Evolutionary conservation across 1,140 invertebrate genomes (phyloP).

Genomic region (Luehdorfia chinensis): DNA sequence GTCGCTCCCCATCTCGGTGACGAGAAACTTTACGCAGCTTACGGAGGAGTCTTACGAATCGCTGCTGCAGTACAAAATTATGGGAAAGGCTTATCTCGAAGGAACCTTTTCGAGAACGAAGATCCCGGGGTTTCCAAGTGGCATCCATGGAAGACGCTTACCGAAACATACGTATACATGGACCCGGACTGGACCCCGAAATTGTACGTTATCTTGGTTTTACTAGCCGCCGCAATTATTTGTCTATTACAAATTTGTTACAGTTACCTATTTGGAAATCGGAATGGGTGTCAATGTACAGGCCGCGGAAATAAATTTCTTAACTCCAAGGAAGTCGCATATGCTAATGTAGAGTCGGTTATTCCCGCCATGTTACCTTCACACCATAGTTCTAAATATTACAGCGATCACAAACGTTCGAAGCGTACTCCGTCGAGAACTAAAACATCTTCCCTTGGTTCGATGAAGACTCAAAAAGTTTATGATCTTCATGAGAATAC

Average conservation of each 20-base stretch:
- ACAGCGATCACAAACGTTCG: slow-evolving; percentile 25
- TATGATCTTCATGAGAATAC: slow-evolving; percentile 58
- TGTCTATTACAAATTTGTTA: slow-evolving; percentile 51
- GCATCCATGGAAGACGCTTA: slow-evolving; percentile 45
- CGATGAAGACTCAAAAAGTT: slow-evolving; percentile 43
- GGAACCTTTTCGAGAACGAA: slow-evolving; percentile 49
- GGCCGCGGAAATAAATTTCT: slow-evolving; percentile 15
- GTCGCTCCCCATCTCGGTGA: slow-evolving; percentile 78
- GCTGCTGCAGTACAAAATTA: slow-evolving; percentile 75
- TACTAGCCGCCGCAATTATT: slow-evolving; percentile 41
- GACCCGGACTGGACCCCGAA: slow-evolving; percentile 47
- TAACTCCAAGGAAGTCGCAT: slow-evolving; percentile 31
- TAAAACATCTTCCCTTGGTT: slow-evolving; percentile 36
- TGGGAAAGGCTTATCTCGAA: slow-evolving; percentile 58
- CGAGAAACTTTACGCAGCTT: slow-evolving; percentile 80
- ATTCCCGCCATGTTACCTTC: slow-evolving; percentile 45
- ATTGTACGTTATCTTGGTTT: slow-evolving; percentile 37
- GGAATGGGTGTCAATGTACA: slow-evolving; percentile 37
- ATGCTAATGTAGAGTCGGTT: slow-evolving; percentile 43
- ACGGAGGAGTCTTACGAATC: slow-evolving; percentile 78
- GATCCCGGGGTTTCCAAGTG: slow-evolving; percentile 33
- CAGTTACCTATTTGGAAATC: slow-evolving; percentile 43
- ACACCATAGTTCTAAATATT: slow-evolving; percentile 37
- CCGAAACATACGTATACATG: slow-evolving; percentile 39
- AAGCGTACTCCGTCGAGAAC: slow-evolving; percentile 25